Conservation (phyloP, 1,140 invertebrate species). For the Trachymyrmex cornetzi region DNA sequence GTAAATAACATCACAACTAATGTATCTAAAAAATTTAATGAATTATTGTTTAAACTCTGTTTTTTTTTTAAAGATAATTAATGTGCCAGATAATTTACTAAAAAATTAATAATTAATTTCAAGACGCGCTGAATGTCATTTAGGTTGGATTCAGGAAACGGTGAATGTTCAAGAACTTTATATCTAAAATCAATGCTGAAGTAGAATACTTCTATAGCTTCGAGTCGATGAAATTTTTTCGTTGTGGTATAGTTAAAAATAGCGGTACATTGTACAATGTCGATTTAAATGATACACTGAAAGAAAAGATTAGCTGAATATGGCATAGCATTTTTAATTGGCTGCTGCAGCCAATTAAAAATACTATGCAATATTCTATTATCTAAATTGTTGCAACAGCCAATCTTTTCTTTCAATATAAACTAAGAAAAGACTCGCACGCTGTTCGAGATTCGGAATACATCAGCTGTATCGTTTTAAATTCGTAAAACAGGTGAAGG, state of each 20-base stretch:
- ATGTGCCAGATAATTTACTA: neutral
- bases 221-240: neutral
- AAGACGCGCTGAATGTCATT: neutral
- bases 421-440: neutral
- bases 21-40: neutral
- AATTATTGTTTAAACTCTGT: neutral
- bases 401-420: neutral
- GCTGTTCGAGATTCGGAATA: neutral
- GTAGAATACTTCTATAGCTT: neutral
- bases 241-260: neutral
- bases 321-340: too few relatives aligned
- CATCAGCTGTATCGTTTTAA: neutral
- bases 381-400: too few relatives aligned
- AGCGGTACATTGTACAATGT: neutral
- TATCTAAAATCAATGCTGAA: neutral
- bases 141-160: neutral
- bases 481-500: neutral
- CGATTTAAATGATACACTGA: neutral
- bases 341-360: too few relatives aligned
- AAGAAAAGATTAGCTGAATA: too few relatives aligned
- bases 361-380: too few relatives aligned
- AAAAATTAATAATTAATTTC: neutral
- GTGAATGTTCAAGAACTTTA: neutral
- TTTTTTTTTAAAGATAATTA: neutral
- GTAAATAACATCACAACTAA: neutral